Percentiles rank a stretch among this genome's conserved stretches.
Evolutionary conservation across 1,140 invertebrate genomes (phyloP).

Genomic region (Prorops nasuta): DNA sequence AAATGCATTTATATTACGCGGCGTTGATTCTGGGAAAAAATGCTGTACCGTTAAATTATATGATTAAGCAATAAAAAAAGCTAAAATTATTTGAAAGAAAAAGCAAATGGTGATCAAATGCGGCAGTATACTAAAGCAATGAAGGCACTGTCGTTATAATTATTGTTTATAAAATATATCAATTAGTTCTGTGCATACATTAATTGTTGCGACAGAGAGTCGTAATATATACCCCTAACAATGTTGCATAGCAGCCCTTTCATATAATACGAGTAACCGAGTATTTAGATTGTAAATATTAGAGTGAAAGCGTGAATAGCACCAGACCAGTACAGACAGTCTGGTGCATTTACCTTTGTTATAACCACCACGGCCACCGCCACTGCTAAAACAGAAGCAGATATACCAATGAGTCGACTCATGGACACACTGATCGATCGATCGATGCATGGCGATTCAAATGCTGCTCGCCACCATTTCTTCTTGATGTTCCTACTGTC

Average conservation of each 20-base stretch:
- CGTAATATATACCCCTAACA: conserved; percentile 13
- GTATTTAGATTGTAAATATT: conserved; percentile 59
- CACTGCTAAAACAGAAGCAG: conserved; percentile 80
- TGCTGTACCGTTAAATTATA: too few relatives aligned
- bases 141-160: neutral
- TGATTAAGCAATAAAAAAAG: too few relatives aligned
- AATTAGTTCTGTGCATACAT: neutral
- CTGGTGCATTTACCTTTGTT: conserved; percentile 83
- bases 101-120: conserved; percentile 39
- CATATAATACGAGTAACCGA: conserved; percentile 54
- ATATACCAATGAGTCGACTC: conserved; percentile 59
- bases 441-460: conserved; percentile 65
- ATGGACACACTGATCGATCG: conserved; percentile 66
- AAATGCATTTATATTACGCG: too few relatives aligned
- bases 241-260: conserved; percentile 50
- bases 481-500: conserved; percentile 63
- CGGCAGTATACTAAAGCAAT: conserved; percentile 5
- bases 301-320: conserved; percentile 69
- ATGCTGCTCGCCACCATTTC: conserved; percentile 60
- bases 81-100: too few relatives aligned
- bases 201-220: conserved; percentile 13
- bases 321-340: conserved; percentile 63
- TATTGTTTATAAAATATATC: conserved; percentile 2
- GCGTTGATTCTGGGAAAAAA: too few relatives aligned
- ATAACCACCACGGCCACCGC: conserved; percentile 81